These are phyloP conservation scores for Spilogale gracilis DNA, from an alignment of 2,113 vertebrate species.

Conservation along the genomic window DNA sequence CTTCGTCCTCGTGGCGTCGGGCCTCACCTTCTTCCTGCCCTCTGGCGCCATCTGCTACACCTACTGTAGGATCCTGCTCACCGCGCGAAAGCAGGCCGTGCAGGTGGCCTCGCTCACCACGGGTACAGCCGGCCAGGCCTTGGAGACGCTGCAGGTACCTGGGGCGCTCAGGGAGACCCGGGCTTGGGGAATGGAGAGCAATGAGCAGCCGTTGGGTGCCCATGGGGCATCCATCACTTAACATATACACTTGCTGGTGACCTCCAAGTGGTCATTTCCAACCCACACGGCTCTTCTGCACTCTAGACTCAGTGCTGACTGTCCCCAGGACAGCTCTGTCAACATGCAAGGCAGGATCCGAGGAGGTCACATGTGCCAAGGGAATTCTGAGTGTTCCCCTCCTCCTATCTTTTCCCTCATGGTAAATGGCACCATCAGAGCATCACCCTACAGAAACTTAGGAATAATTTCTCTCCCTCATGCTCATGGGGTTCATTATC, in stretches of 20 bases:
- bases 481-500: neutral
- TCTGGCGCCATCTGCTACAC: slow-evolving; percentile 98
- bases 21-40: slow-evolving; percentile 97
- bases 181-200: neutral
- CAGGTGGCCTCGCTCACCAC: slow-evolving; percentile 94
- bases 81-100: slow-evolving; percentile 93
- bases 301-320: neutral
- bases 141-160: slow-evolving; percentile 87
- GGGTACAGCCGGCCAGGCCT: slow-evolving; percentile 81
- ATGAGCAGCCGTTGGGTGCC: neutral
- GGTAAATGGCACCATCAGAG: neutral
- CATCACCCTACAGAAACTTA: neutral
- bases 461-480: neutral
- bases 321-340: neutral
- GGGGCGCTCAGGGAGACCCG: neutral
- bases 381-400: neutral
- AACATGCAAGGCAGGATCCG: neutral
- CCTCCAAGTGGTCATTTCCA: neutral
- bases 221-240: neutral
- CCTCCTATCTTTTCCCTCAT: neutral
- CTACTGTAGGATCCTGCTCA: slow-evolving; percentile 96
- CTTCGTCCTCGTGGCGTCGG: slow-evolving; percentile 95
- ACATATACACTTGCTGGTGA: neutral
- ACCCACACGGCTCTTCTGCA: neutral
- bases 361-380: neutral